phyloP scores from a whole-genome alignment of 2,113 vertebrate genomes.

The Oryzias celebensis region DNA sequence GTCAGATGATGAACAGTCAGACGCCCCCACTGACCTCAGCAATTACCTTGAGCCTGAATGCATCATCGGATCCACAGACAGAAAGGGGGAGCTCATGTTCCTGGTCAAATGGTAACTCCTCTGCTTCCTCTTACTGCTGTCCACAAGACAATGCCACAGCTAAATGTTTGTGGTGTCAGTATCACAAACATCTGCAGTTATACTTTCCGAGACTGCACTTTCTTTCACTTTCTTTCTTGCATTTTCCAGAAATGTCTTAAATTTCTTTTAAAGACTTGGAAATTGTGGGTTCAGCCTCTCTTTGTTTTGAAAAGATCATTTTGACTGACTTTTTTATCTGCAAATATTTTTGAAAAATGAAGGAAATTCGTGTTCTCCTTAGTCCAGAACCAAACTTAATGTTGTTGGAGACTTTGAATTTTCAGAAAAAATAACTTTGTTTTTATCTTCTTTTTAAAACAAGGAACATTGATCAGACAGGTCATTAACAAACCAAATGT shows the following conservation, averaged over 20 bases:
- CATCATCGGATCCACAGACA: constrained; percentile 97
- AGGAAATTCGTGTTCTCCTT: too few relatives aligned
- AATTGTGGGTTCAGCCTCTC: too few relatives aligned
- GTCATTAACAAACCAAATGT: not conserved
- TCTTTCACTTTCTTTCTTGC: not conserved
- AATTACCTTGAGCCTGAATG: constrained; percentile 90
- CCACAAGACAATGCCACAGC: not conserved
- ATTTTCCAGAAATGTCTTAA: too few relatives aligned
- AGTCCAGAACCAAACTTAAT: too few relatives aligned
- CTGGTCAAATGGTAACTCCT: constrained; percentile 92
- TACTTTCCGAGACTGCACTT: not conserved
- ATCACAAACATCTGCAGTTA: not conserved
- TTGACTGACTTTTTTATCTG: too few relatives aligned
- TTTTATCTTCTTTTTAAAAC: too few relatives aligned
- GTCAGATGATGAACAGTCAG: constrained; percentile 59
- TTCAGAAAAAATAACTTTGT: too few relatives aligned
- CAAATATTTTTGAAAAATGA: too few relatives aligned
- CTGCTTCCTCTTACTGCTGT: constrained; percentile 40
- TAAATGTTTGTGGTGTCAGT: not conserved
- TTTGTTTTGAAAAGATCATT: too few relatives aligned
- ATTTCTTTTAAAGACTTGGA: too few relatives aligned
- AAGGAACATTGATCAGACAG: too few relatives aligned
- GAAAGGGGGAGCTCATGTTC: constrained; percentile 97
- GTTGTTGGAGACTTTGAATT: too few relatives aligned
- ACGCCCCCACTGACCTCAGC: constrained; percentile 83